These are phyloP conservation scores for Ischnura elegans DNA, from an alignment of 2,888 invertebrate genomes.

Conservation along the genomic window DNA sequence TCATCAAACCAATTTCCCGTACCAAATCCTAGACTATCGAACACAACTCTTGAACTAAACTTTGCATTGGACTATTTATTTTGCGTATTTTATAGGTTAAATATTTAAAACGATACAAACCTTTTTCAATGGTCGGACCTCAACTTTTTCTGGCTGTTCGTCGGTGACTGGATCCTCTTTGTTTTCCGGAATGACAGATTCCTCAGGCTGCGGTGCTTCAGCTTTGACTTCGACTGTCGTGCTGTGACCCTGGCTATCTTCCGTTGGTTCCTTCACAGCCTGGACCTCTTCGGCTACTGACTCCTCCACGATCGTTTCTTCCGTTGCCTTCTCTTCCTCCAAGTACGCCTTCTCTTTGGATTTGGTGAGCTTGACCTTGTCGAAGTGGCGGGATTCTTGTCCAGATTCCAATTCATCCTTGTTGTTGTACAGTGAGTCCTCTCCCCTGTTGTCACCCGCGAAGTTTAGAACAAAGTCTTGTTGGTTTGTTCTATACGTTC, in stretches of 20 bases:
- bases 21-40: too few species aligned
- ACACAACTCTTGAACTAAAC: too few species aligned
- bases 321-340: background rate
- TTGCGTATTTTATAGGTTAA: too few species aligned
- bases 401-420: conserved; percentile 50
- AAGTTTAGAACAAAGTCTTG: conserved; percentile 46
- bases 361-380: background rate
- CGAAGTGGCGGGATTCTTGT: conserved; percentile 38
- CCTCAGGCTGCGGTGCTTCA: background rate
- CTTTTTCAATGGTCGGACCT: conserved; percentile 33
- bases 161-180: background rate
- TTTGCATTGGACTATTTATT: too few species aligned
- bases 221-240: background rate
- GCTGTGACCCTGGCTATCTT: background rate
- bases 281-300: background rate
- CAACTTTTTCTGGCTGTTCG: background rate
- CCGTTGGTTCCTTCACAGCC: background rate
- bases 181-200: background rate
- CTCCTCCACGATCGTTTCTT: background rate
- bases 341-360: background rate
- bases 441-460: background rate
- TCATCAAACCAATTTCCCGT: too few species aligned
- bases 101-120: background rate
- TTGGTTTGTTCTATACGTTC: background rate
- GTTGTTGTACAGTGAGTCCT: background rate